Conservation (phyloP, 2,888 invertebrate species). For the Coleophora flavipennella region DNA sequence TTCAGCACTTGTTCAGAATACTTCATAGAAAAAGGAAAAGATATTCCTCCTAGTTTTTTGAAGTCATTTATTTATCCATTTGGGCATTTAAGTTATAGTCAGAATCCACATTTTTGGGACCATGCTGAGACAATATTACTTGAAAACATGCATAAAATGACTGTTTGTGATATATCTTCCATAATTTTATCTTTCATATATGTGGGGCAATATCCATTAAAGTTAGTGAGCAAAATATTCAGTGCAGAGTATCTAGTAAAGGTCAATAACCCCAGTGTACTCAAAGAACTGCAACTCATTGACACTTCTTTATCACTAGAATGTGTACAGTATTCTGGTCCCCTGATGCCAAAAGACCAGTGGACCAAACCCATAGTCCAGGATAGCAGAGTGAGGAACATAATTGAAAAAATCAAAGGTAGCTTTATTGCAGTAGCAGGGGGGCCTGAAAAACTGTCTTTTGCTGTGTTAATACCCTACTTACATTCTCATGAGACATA, state of each 20-base stretch:
- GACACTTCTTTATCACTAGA: slow-evolving; percentile 78
- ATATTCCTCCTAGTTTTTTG: slow-evolving; percentile 66
- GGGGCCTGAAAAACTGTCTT: slow-evolving; percentile 57
- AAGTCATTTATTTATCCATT: slow-evolving; percentile 73
- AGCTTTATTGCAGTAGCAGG: slow-evolving; percentile 55
- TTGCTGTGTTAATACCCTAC: slow-evolving; percentile 64
- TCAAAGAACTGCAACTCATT: slow-evolving; percentile 73
- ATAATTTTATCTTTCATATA: slow-evolving; percentile 77
- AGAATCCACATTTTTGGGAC: slow-evolving; percentile 70
- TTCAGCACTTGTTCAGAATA: slow-evolving; percentile 73
- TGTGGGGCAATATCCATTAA: slow-evolving; percentile 73
- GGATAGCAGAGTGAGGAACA: slow-evolving; percentile 67
- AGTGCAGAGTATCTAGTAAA: slow-evolving; percentile 74
- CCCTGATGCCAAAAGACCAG: slow-evolving; percentile 69
- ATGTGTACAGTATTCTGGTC: slow-evolving; percentile 70
- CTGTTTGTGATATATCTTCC: slow-evolving; percentile 70
- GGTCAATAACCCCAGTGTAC: slow-evolving; percentile 50
- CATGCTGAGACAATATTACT: slow-evolving; percentile 66
- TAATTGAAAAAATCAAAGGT: slow-evolving; percentile 56
- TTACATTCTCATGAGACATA: slow-evolving; percentile 73
- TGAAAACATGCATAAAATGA: slow-evolving; percentile 71
- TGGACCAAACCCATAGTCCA: slow-evolving; percentile 61
- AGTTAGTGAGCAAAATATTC: slow-evolving; percentile 73
- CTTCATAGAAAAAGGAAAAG: slow-evolving; percentile 56
- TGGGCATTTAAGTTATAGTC: slow-evolving; percentile 74